phyloP scores from a whole-genome alignment of 2,888 invertebrate species.

The Tetranychus piercei region DNA sequence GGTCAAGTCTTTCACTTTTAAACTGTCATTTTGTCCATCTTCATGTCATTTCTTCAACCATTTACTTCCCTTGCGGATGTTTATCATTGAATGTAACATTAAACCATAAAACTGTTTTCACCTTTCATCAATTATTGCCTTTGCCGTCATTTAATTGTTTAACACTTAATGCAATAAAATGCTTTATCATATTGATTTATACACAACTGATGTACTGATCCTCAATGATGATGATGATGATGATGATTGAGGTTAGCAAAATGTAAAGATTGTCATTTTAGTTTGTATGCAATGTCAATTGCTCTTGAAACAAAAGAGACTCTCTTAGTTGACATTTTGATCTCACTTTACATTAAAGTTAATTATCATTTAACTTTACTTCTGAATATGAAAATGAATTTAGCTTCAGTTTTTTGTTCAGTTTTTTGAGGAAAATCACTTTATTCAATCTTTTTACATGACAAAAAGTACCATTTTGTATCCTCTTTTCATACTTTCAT shows the following conservation, averaged over 20 bases:
- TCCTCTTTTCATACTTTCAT: background rate
- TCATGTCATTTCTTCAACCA: background rate
- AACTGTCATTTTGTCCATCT: background rate
- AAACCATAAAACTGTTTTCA: too few relatives aligned
- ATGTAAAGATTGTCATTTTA: background rate
- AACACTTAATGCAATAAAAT: too few relatives aligned
- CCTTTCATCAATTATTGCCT: too few relatives aligned
- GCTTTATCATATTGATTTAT: too few relatives aligned
- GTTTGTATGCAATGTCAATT: background rate
- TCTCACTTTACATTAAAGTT: background rate
- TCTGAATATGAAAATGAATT: background rate
- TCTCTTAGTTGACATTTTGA: background rate
- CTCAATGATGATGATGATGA: too few relatives aligned
- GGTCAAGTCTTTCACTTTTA: background rate
- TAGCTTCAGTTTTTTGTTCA: too few relatives aligned
- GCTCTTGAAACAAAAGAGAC: background rate
- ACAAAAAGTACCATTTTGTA: too few relatives aligned
- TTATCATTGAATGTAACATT: background rate
- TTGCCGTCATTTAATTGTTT: too few relatives aligned
- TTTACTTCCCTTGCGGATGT: background rate
- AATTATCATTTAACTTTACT: background rate
- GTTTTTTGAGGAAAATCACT: too few relatives aligned
- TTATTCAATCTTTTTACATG: too few relatives aligned
- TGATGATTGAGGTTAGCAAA: too few relatives aligned
- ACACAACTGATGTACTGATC: too few relatives aligned